Conservation (phyloP, 2,797 vertebrate genomes). For the Xiphophorus birchmanni region DNA sequence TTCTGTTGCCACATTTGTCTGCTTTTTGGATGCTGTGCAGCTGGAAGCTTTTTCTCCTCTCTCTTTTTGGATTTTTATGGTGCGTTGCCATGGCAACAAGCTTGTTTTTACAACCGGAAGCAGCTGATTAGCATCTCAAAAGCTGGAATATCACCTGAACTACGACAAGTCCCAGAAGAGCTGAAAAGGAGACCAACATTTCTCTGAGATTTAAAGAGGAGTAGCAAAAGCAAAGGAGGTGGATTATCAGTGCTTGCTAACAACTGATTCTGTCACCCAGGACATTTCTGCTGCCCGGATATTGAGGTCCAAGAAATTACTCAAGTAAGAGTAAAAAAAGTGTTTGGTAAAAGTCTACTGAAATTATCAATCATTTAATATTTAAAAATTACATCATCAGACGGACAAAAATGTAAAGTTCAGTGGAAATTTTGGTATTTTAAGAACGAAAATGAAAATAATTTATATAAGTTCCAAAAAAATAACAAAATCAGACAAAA, state of each 20-base stretch:
- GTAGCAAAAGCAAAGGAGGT: background rate
- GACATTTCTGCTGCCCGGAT: background rate
- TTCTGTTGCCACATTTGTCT: background rate
- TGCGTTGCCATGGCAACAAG: background rate
- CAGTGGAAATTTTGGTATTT: no score
- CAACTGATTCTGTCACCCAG: background rate
- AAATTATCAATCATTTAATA: no score
- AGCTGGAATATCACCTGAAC: background rate
- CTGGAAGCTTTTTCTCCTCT: background rate
- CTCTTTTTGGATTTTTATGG: background rate
- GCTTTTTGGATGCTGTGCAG: background rate
- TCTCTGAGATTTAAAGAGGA: background rate
- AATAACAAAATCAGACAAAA: no score
- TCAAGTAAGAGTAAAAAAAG: no score
- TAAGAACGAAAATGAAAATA: no score
- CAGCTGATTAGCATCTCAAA: background rate
- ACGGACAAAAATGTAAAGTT: no score
- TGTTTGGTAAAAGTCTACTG: no score
- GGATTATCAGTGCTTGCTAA: background rate
- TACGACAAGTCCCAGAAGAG: background rate
- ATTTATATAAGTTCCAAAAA: no score
- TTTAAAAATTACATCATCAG: no score
- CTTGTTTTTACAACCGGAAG: no score
- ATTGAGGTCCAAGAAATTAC: background rate
- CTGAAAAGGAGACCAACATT: background rate